These are phyloP conservation scores for Cromileptes altivelis DNA, from an alignment of 2,113 vertebrate genomes.

Conservation along the genomic window DNA sequence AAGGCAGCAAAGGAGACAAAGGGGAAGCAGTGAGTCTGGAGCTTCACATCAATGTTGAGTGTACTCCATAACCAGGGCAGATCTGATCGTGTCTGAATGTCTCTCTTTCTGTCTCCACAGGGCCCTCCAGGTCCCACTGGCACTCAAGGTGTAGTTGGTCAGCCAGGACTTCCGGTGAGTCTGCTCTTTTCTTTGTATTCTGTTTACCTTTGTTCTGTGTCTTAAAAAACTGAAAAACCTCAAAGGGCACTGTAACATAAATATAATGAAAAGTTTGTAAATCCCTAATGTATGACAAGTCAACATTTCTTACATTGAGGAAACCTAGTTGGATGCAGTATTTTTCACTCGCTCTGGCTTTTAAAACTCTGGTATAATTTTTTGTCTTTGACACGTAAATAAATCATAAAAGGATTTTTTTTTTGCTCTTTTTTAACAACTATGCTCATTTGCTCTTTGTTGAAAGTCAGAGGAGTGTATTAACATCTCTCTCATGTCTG, in stretches of 20 bases:
- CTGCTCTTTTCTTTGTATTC: background rate
- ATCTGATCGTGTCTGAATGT: slow-evolving; percentile 6
- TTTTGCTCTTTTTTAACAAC: background rate
- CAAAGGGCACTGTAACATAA: background rate
- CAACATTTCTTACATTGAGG: background rate
- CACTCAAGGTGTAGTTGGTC: slow-evolving; percentile 93
- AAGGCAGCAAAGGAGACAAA: slow-evolving; percentile 88
- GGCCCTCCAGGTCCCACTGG: slow-evolving; percentile 85
- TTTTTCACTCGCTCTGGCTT: background rate
- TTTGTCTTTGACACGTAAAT: background rate
- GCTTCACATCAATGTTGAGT: background rate
- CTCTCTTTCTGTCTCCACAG: slow-evolving; percentile 49
- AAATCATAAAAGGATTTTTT: background rate
- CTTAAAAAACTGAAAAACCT: background rate
- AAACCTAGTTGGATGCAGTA: background rate
- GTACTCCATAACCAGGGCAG: background rate
- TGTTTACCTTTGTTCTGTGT: background rate
- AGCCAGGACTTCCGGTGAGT: slow-evolving; percentile 87
- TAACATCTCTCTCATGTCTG: background rate
- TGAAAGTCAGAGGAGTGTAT: background rate
- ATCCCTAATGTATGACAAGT: background rate
- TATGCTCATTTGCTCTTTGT: background rate
- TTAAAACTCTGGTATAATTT: background rate
- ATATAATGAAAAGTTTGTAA: background rate
- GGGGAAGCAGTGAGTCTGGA: slow-evolving; percentile 82